Evolutionary conservation across 2,888 invertebrate species (phyloP).

Genomic region (Lissonota sp.): DNA sequence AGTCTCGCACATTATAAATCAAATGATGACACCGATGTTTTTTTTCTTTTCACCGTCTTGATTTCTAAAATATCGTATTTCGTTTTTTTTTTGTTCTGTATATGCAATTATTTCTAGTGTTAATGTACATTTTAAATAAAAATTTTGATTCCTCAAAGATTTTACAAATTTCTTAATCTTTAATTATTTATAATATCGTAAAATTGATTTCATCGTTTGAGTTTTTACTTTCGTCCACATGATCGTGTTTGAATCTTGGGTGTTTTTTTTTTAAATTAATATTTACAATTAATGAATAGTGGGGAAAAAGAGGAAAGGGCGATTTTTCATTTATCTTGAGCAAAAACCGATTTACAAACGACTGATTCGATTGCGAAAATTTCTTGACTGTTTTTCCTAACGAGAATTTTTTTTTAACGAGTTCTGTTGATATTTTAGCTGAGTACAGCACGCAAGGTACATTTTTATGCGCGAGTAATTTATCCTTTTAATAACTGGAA

Average conservation of each 20-base stretch:
- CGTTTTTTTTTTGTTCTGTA: slow-evolving; percentile 10
- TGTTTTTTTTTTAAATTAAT: slow-evolving; percentile 17
- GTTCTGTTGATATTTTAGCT: neutral
- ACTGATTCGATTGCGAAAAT: too few species aligned
- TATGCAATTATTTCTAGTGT: slow-evolving; percentile 48
- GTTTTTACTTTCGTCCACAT: slow-evolving; percentile 1
- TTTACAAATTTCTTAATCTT: slow-evolving; percentile 10
- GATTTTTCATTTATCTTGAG: slow-evolving; percentile 45
- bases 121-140: slow-evolving; percentile 55
- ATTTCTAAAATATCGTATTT: slow-evolving; percentile 50
- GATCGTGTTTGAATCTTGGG: slow-evolving; percentile 26
- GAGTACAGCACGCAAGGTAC: slow-evolving; percentile 7
- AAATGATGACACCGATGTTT: slow-evolving; percentile 60
- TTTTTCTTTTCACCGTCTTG: slow-evolving; percentile 52
- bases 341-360: slow-evolving; percentile 18
- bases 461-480: neutral
- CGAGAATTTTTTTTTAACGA: too few species aligned
- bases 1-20: slow-evolving; percentile 46
- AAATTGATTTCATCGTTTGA: neutral
- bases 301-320: slow-evolving; percentile 17
- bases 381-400: too few species aligned
- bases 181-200: slow-evolving; percentile 20
- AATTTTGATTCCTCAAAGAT: slow-evolving; percentile 15
- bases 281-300: slow-evolving; percentile 60
- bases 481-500: neutral